Base-by-base conservation (phyloP, 2,888 invertebrate species). In the Brassicogethes aeneus region DNA sequence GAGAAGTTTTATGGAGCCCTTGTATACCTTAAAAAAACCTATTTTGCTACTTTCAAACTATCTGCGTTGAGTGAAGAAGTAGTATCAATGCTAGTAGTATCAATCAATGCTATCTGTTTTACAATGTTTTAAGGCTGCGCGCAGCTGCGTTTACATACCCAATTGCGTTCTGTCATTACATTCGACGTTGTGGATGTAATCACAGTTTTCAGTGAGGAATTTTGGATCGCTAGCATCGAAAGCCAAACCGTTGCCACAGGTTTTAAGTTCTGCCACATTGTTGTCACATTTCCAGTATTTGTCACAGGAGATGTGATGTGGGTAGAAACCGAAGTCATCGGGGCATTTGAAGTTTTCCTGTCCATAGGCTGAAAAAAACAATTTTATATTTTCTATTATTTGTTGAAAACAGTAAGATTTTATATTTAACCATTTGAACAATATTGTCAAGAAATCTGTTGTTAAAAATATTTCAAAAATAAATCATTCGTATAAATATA, bases 271-370 rank as follows among this genome's bases (percentile, higher is more conserved):
- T 43, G 91, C 83, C 7, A 70, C 82, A 53, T 86, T 87, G 60
- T 89, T 89, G 69, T 92, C 91, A 64, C 93, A 93, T 70, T 92
- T 90, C 88, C 89, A 93, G 72, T 93, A 93, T 70, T 92, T 92
- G 74, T 93, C 93, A 68, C 93, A 93, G 37, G 89, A 89, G 45
- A 75, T 65, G 64, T 83, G 82, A 70, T 93, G 92, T 42, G 92
- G 90, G 72, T 91, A 93, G 76, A 92, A 93, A 17, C 92, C 93
- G 65, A 88, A 91, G 67, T 91, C 91, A 63, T 92, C 90, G 17
- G 92, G 92, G 62, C 93, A 93, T 74, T 91, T 89, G 78, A 92
- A 93, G 62, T 73, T 77, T 53, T 87, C 87, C 70, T 89, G 89
- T 54, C 78, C 85, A 61, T 75, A 73, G 60, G 76, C 81, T 85